Percentiles rank a stretch among this genome's conserved stretches.
Conservation (phyloP, 53 echinoderm and acorn worm genomes). For the Zoroaster sp. region DNA sequence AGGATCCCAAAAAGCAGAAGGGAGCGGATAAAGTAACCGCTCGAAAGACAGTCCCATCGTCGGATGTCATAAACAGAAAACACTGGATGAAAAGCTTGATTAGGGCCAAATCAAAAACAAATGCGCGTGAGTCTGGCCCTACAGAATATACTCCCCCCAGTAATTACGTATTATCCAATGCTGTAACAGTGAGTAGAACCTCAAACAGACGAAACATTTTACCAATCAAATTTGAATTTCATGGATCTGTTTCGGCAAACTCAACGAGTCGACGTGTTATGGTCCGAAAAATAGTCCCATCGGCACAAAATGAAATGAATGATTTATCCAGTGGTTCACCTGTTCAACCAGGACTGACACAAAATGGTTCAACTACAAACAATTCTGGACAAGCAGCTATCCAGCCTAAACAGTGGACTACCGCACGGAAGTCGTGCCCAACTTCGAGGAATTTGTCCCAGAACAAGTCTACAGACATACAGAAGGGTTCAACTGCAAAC, state of each 20-base stretch:
- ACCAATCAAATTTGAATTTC: slow-evolving; percentile 32
- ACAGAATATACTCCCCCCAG: too few relatives aligned
- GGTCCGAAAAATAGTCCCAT: neutral
- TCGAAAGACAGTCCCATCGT: neutral
- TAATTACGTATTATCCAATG: too few relatives aligned
- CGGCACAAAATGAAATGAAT: neutral
- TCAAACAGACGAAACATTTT: neutral
- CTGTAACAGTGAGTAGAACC: neutral
- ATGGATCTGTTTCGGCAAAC: neutral
- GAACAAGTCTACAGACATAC: too few relatives aligned
- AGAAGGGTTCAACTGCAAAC: too few relatives aligned
- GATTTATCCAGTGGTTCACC: neutral
- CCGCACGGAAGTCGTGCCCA: neutral
- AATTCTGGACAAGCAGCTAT: neutral
- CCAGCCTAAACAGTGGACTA: neutral
- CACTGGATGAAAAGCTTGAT: too few relatives aligned
- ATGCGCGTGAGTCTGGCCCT: too few relatives aligned
- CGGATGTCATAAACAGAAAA: neutral
- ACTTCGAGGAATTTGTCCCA: neutral
- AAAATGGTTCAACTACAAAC: neutral
- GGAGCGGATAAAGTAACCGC: neutral
- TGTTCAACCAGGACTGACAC: neutral
- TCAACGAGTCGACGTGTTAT: neutral
- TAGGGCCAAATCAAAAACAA: too few relatives aligned
- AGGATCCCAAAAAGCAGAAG: neutral